Evolutionary conservation across 1,140 invertebrate species (phyloP), one percentile per base, ranked within the genome.

Genomic region (Oncopodura yosiiana): DNA sequence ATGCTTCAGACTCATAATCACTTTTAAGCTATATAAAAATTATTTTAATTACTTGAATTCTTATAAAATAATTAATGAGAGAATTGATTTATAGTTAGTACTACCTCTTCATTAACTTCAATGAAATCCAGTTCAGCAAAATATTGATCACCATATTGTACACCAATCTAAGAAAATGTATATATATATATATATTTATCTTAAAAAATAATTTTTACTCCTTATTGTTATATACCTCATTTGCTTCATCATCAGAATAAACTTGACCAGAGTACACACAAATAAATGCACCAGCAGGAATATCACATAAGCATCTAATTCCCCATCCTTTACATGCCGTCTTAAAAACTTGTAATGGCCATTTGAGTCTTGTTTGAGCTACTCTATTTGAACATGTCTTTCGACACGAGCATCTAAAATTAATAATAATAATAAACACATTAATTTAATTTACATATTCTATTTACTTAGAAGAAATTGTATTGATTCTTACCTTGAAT

Each of bases 61-160:
- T n/a, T n/a, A n/a, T n/a, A n/a, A n/a, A n/a, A n/a, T n/a, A n/a
- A n/a, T n/a, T n/a, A n/a, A n/a, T n/a, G n/a, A n/a, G n/a, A 16
- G 14, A 39, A 39, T 78, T 77, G 36, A 67, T 64, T 52, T 66
- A n/a, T n/a, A n/a, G n/a, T n/a, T n/a, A n/a, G n/a, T n/a, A n/a
- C n/a, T n/a, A n/a, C n/a, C n/a, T n/a, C 66, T 63, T 77, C 74
- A 8, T 74, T 71, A 0, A 87, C 84, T 70, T 96, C 92, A 21
- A 96, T 93, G 65, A 93, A 92, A 72, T 98, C 93, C 44, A 97
- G 72, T 66, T 96, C 92, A 0, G 94, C 93, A 41, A 95, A 77
- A 68, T 96, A 97, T 67, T 95, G 90, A 70, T 97, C 94, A 0
- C 91, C 90, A 63, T 87, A 86, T 67, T 81, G 81, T 60, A 84